These are phyloP conservation scores for Cariama cristata DNA, from an alignment of 2,113 vertebrate species.

Conservation along the genomic window DNA sequence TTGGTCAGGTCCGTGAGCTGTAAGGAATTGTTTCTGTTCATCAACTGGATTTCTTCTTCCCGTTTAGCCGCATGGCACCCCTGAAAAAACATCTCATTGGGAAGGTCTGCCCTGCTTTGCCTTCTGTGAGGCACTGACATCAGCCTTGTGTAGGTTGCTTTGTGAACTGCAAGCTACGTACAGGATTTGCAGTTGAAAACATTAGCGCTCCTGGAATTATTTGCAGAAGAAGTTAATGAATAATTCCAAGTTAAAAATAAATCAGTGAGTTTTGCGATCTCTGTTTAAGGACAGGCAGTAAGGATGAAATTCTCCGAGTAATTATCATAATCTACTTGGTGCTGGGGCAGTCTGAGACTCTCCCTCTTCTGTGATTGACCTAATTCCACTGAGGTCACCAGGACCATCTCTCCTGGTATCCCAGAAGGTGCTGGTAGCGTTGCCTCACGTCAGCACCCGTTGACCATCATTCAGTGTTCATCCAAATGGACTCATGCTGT, in stretches of 20 bases:
- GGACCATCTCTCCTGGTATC: not conserved
- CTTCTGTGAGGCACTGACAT: accelerated
- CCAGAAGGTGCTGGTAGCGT: not conserved
- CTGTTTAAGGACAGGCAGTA: not conserved
- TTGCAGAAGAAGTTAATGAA: not conserved
- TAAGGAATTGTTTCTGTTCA: not conserved
- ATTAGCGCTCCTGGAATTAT: not conserved
- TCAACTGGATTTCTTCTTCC: not conserved
- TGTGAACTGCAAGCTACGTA: accelerated
- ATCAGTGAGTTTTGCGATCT: not conserved
- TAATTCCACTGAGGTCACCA: not conserved
- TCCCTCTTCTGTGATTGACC: not conserved
- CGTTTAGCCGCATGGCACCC: accelerated
- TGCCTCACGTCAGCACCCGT: accelerated
- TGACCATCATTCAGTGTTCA: accelerated
- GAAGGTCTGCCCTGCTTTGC: not conserved
- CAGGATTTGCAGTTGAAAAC: not conserved
- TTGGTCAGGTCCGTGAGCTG: not conserved
- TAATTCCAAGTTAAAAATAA: not conserved
- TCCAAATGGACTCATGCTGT: accelerated
- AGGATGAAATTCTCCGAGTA: not conserved
- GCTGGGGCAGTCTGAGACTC: not conserved
- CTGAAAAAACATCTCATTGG: not conserved
- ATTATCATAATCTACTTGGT: not conserved
- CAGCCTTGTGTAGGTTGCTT: no score